phyloP scores from a whole-genome alignment of 1,140 invertebrate genomes.

The Diorhabda elongata region DNA sequence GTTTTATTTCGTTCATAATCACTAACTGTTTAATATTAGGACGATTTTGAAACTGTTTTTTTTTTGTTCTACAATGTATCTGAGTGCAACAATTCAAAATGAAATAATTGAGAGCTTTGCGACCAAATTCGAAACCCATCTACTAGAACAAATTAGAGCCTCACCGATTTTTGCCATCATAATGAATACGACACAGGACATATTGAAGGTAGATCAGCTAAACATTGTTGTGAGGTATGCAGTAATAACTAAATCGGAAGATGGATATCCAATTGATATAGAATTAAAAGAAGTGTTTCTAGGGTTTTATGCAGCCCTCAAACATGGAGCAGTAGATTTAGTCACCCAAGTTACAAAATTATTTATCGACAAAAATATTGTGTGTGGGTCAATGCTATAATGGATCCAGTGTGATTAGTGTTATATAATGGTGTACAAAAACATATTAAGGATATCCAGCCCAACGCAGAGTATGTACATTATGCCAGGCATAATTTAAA shows the following conservation, averaged over 20 bases:
- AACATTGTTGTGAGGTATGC: conserved; percentile 20
- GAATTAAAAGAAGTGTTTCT: conserved; percentile 17
- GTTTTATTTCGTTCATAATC: no score
- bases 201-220: background rate
- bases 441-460: conserved; percentile 22
- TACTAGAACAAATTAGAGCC: no score
- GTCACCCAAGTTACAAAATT: background rate
- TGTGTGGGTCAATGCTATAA: conserved; percentile 32
- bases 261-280: conserved; percentile 8
- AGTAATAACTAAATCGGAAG: conserved; percentile 16
- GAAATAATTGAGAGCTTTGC: no score
- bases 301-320: conserved; percentile 10
- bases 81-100: no score
- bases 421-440: conserved; percentile 30
- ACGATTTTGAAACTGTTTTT: no score
- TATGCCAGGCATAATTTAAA: conserved; percentile 17
- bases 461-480: conserved; percentile 23
- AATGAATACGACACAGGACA: no score
- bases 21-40: background rate
- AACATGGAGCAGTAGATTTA: conserved; percentile 9
- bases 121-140: no score
- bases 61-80: no score
- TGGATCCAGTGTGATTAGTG: conserved; percentile 31
- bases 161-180: no score
- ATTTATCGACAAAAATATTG: conserved; percentile 12